Evolutionary conservation across 2,113 vertebrate genomes (phyloP).

Genomic region (Dipodomys stephensi): DNA sequence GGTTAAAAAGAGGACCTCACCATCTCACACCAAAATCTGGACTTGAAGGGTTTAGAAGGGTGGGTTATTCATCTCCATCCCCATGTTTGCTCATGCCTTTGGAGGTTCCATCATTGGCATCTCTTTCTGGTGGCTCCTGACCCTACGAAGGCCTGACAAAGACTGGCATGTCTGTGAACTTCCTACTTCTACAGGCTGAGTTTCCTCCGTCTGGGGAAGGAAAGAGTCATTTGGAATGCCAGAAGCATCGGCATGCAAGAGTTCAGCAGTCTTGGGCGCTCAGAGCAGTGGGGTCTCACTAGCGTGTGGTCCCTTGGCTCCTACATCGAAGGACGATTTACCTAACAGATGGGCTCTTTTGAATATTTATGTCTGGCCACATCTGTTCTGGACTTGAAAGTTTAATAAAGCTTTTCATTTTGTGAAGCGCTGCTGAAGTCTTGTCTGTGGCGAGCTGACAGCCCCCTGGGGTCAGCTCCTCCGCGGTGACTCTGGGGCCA

Average conservation of each 20-base stretch:
- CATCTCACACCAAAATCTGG: neutral
- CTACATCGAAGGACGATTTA: constrained; percentile 73
- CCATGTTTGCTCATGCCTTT: neutral
- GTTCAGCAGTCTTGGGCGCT: constrained; percentile 61
- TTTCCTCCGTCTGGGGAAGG: neutral
- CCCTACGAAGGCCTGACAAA: neutral
- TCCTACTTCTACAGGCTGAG: neutral
- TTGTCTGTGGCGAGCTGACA: constrained; percentile 72
- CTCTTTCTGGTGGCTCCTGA: neutral
- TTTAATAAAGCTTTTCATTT: constrained; percentile 84
- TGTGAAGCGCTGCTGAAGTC: constrained; percentile 74
- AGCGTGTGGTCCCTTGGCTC: constrained; percentile 28
- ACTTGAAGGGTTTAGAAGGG: neutral
- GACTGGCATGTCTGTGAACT: neutral
- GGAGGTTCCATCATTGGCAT: neutral
- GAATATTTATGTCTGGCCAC: constrained; percentile 83
- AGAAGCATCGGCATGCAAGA: constrained; percentile 67
- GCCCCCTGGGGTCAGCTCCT: constrained; percentile 63
- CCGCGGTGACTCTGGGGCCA: constrained; percentile 27
- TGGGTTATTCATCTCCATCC: neutral
- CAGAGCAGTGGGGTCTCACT: constrained; percentile 61
- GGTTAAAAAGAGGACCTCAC: neutral
- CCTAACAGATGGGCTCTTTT: constrained; percentile 83
- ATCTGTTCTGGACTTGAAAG: constrained; percentile 82
- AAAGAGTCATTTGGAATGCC: constrained; percentile 22